Evolutionary conservation across 2,888 invertebrate genomes (phyloP), one percentile per base, ranked within the genome.

Genomic region (Silvanus unidentatus): DNA sequence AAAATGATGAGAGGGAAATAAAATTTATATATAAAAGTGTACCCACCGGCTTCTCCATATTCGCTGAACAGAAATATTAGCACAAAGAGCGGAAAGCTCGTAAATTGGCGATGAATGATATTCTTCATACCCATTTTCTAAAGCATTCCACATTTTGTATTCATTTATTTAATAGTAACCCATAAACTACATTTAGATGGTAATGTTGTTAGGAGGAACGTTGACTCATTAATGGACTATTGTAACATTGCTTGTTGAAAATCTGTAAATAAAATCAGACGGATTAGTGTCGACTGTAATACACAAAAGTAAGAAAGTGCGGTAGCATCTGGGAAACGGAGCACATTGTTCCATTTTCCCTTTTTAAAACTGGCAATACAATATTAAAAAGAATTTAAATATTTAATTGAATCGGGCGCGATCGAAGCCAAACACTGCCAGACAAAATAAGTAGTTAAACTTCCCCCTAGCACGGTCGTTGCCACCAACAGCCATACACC

Each of bases 111-210:
- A 52, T 52, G 58, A 59, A 57, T 56, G 50, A 57, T 54, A 56
- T 55, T 55, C 64, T 57, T 64, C 65, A 64, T 65, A 60, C 60
- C 63, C 62, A 57, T 43, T 53, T 48, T 49, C 58, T 52, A 52
- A 53, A 55, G 61, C 58, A 64, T 54, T 59, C 59, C 57, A 53
- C 64, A 65, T 64, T 56, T 58, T 60, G 57, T 14, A 16, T 14
- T 16, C 22, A 15, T 27, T 39, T 39, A 39, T 39, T 39, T 27
- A 16, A 37, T 37, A 37, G 37, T 37, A 11, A 9, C 12, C 37
- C 5, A 13, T 37, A 37, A 37, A 37, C 37, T 32, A 32, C 32
- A 32, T 32, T 32, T 32, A 32, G 32, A n/a, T 4, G n/a, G 13
- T n/a, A n/a, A 32, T 32, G 32, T 32, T 32, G 13, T 28, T 28